Percentiles rank a stretch among this genome's conserved stretches.
Conservation (phyloP, 2,888 invertebrate species). For the Lordiphosa andalusiaca region DNA sequence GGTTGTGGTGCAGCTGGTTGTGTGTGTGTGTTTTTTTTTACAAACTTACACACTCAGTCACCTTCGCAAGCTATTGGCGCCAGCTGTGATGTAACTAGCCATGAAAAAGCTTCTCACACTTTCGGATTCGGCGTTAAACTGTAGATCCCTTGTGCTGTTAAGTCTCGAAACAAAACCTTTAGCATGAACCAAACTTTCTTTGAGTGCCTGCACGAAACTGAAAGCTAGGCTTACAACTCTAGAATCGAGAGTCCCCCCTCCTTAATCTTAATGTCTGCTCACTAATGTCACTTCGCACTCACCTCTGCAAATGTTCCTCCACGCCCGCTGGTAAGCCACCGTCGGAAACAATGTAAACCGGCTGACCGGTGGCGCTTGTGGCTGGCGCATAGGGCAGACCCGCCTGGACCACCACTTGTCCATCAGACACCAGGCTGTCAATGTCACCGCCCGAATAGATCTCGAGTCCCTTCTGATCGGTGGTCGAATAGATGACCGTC, state of each 20-base stretch:
- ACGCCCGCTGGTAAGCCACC: constrained; percentile 75
- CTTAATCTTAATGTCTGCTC: no score
- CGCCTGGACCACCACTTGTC: constrained; percentile 80
- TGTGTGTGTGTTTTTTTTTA: no score
- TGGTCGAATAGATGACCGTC: constrained; percentile 90
- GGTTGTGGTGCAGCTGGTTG: no score
- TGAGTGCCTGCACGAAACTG: no score
- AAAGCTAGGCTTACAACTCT: neutral
- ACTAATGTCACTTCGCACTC: constrained; percentile 49
- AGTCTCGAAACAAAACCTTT: no score
- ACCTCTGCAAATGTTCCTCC: constrained; percentile 80
- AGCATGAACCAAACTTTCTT: no score
- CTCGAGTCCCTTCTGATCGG: constrained; percentile 89
- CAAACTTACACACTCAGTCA: no score
- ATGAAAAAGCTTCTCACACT: no score
- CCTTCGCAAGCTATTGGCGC: no score
- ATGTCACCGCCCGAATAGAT: constrained; percentile 82
- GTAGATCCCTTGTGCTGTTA: no score
- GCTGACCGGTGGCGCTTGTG: constrained; percentile 77
- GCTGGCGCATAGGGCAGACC: constrained; percentile 79
- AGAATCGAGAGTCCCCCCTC: constrained; percentile 10
- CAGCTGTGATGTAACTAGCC: no score
- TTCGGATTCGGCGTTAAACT: no score
- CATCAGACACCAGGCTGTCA: constrained; percentile 79
- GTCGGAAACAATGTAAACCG: constrained; percentile 80